These are phyloP conservation scores for Sander lucioperca DNA, from an alignment of 2,113 vertebrate species.

Conservation along the genomic window DNA sequence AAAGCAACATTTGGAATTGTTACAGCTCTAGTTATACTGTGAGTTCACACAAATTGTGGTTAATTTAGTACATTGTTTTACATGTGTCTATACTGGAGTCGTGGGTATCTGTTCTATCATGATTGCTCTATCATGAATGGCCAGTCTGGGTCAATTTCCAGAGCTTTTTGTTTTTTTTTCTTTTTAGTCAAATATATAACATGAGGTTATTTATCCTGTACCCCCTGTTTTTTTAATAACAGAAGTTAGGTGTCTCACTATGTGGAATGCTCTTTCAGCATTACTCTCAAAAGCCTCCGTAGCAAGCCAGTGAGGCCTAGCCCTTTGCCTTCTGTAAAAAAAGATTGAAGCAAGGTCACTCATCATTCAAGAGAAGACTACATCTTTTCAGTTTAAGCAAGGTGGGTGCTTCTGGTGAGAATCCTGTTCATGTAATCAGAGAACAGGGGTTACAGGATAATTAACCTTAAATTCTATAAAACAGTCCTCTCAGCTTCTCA, in stretches of 20 bases:
- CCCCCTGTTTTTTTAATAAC: not conserved
- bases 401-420: conserved; percentile 9
- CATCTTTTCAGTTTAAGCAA: conserved; percentile 20
- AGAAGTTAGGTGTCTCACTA: not conserved
- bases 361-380: conserved; percentile 42
- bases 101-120: too few species aligned
- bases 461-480: conserved; percentile 26
- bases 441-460: conserved; percentile 31
- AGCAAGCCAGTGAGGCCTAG: conserved; percentile 17
- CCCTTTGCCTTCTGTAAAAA: conserved; percentile 22
- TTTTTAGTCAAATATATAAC: not conserved
- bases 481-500: conserved; percentile 28
- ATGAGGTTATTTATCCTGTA: not conserved
- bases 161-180: not conserved
- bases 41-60: not conserved
- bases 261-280: conserved; percentile 4
- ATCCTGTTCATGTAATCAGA: conserved; percentile 37
- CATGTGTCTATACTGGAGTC: not conserved
- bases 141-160: not conserved
- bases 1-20: too few species aligned
- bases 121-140: not conserved
- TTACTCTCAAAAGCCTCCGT: conserved; percentile 14
- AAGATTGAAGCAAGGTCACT: conserved; percentile 24
- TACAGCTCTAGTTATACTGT: too few species aligned
- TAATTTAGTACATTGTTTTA: not conserved